These are phyloP conservation scores for Bovichtus variegatus DNA, from an alignment of 2,797 vertebrate genomes.

Conservation along the genomic window DNA sequence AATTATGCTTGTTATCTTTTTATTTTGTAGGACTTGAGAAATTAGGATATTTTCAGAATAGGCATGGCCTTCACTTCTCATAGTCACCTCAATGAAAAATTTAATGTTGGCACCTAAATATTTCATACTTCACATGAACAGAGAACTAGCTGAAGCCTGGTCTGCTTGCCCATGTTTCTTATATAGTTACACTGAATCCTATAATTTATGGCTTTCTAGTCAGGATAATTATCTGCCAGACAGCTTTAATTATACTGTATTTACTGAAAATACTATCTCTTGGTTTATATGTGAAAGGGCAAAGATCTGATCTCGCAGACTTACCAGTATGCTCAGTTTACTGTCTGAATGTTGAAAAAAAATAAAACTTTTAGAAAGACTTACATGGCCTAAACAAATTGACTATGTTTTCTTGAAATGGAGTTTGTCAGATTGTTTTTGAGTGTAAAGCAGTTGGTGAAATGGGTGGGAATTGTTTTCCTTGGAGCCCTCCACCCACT, in stretches of 20 bases:
- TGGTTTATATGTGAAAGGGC: background rate
- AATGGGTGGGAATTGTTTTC: constrained; percentile 55
- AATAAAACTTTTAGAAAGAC: background rate
- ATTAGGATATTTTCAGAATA: constrained; percentile 44
- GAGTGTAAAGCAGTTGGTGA: constrained; percentile 38
- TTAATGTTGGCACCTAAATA: constrained; percentile 74
- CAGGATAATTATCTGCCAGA: constrained; percentile 53
- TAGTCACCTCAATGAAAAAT: constrained; percentile 80
- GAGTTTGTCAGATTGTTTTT: constrained; percentile 20
- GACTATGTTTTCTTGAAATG: constrained; percentile 11
- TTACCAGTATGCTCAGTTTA: background rate
- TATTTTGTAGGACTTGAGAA: background rate
- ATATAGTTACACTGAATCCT: constrained; percentile 43
- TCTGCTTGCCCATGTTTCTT: constrained; percentile 55
- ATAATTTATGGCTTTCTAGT: constrained; percentile 52
- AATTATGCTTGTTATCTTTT: background rate
- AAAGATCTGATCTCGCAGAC: constrained; percentile 6
- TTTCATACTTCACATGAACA: constrained; percentile 72
- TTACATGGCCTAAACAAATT: background rate
- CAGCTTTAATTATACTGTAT: constrained; percentile 51
- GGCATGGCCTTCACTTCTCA: constrained; percentile 62
- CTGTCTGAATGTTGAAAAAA: background rate
- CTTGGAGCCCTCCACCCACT: constrained; percentile 63
- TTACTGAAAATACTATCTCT: constrained; percentile 42
- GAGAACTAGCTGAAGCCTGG: constrained; percentile 54